phyloP scores from a whole-genome alignment of 2,797 vertebrate genomes.

The Threskiornis aethiopicus region DNA sequence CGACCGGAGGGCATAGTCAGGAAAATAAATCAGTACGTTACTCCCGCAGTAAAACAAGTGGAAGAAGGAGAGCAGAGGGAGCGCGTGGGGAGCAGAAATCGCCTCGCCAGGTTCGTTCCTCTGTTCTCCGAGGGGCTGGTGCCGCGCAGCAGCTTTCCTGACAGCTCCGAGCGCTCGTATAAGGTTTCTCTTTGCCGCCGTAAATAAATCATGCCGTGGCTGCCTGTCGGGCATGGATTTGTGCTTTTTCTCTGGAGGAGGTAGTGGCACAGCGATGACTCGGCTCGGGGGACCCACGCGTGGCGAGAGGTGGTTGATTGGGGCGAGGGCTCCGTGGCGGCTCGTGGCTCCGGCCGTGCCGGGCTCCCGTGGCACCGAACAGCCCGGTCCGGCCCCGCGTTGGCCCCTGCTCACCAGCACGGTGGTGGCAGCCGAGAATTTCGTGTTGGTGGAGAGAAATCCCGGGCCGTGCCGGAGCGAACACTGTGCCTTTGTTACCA shows the following conservation, averaged over 20 bases:
- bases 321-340: background rate
- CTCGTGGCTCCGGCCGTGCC: background rate
- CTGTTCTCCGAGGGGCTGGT: background rate
- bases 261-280: background rate
- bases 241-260: background rate
- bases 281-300: background rate
- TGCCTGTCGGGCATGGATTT: background rate
- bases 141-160: background rate
- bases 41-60: background rate
- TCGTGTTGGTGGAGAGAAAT: background rate
- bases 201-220: background rate
- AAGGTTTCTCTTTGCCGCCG: background rate
- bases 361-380: background rate
- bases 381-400: accelerated
- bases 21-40: accelerated
- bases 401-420: background rate
- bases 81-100: accelerated
- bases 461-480: background rate
- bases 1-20: accelerated
- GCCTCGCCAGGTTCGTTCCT: background rate
- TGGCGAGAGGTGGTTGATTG: background rate
- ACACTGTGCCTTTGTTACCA: slow-evolving; percentile 28
- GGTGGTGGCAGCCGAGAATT: background rate
- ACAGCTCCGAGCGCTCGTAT: accelerated
- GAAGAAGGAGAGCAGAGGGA: background rate